These are phyloP conservation scores for Horisme vitalbata DNA, from an alignment of 2,888 invertebrate genomes.

Conservation along the genomic window DNA sequence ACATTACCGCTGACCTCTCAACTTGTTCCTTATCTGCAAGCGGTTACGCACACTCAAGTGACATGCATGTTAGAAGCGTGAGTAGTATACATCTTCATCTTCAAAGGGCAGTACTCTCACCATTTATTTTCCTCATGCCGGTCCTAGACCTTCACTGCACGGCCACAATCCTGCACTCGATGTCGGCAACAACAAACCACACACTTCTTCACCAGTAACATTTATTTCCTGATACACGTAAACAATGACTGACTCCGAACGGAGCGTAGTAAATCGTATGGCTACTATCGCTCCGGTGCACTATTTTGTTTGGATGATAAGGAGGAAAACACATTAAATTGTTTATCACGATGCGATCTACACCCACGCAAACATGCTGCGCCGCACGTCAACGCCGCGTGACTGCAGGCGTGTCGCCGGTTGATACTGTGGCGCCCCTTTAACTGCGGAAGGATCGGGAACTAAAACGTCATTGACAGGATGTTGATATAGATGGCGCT, in stretches of 20 bases:
- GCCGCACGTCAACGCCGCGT: constrained; percentile 81
- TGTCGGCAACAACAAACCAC: constrained; percentile 74
- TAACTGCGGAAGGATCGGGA: constrained; percentile 40
- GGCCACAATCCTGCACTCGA: constrained; percentile 73
- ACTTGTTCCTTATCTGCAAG: constrained; percentile 50
- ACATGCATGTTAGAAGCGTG: constrained; percentile 26
- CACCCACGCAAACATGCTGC: constrained; percentile 75
- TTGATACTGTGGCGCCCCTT: constrained; percentile 70
- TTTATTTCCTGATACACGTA: constrained; percentile 59
- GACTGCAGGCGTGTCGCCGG: constrained; percentile 78
- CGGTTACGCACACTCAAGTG: constrained; percentile 30
- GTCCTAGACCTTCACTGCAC: constrained; percentile 71
- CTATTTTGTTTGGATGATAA: constrained; percentile 62
- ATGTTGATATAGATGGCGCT: constrained; percentile 59
- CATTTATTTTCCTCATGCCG: constrained; percentile 80
- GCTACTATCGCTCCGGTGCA: constrained; percentile 39
- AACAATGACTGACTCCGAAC: constrained; percentile 42
- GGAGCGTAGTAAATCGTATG: constrained; percentile 39
- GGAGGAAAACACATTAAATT: constrained; percentile 65
- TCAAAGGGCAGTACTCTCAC: constrained; percentile 51
- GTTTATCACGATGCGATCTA: constrained; percentile 74
- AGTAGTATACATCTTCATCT: constrained; percentile 32
- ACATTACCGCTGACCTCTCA: too few relatives aligned
- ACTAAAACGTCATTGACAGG: constrained; percentile 40
- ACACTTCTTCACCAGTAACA: constrained; percentile 64